Conservation (phyloP, 1,140 invertebrate species). For the Temnothorax curvispinosus region DNA sequence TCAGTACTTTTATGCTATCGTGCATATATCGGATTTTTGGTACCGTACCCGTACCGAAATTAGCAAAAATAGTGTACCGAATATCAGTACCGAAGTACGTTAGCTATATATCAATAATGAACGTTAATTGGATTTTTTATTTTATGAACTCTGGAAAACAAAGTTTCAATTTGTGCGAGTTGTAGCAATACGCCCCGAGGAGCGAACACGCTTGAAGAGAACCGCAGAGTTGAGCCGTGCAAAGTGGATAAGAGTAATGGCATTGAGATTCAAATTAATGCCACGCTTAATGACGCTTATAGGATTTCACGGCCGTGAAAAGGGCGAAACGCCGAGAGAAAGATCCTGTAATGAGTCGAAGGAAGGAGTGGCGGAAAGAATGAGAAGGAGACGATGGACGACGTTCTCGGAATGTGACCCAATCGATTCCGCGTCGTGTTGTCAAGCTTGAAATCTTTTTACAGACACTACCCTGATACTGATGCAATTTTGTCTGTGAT, state of each 20-base stretch:
- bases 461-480: background rate
- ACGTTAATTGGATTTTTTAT: conserved; percentile 4
- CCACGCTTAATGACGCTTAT: conserved; percentile 66
- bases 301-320: conserved; percentile 46
- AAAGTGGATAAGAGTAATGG: conserved; percentile 61
- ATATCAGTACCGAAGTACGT: too few relatives aligned
- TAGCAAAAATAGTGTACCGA: too few relatives aligned
- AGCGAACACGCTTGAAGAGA: conserved; percentile 9
- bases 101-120: background rate
- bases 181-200: background rate
- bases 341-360: conserved; percentile 25
- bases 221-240: conserved; percentile 15
- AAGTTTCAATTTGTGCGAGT: conserved; percentile 42
- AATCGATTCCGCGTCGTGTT: background rate
- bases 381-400: background rate
- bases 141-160: background rate
- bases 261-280: conserved; percentile 69
- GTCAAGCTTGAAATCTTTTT: conserved; percentile 5
- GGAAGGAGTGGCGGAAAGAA: conserved; percentile 6
- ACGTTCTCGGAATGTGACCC: background rate
- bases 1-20: too few relatives aligned
- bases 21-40: too few relatives aligned
- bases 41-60: too few relatives aligned
- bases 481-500: background rate
- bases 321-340: conserved; percentile 13